Base-by-base conservation (phyloP, 2,888 invertebrate species). In the Pterostichus niger region DNA sequence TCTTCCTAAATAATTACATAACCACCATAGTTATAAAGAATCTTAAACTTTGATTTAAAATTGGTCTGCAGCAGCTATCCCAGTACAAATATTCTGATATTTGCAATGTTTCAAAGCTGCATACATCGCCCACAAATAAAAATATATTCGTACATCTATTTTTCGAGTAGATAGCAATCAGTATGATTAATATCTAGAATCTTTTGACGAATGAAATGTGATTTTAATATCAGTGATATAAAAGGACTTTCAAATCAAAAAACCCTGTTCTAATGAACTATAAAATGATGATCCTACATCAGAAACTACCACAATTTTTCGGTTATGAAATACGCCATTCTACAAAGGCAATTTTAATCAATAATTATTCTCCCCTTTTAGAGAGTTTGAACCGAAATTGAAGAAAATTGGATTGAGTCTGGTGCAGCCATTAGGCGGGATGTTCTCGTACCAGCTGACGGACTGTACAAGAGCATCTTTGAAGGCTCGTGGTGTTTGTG, bases 271-370 rank as follows among this genome's bases (percentile, higher is more conserved):
- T n/a, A 52, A 6, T 40, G 40, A 40, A 40, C 7, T 6, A 40
- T 40, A 40, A 40, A 40, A 7, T 5, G 40, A 7, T 9, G 9
- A 40, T 49, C 40, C 40, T 9, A 7, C 7, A 40, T 49, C 49
- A 49, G 49, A 49, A 49, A n/a, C 49, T 40, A 49, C 49, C 49
- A 49, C 49, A 49, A 49, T 49, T 49, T 49, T 49, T 49, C 49
- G 49, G 4, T 49, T 49, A 11, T 49, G 2, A 49, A 49, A 49
- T 49, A 11, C 49, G 13, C n/a, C 49, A 9, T 6, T n/a, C 11
- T 49, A 13, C 49, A 49, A 49, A 49, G 49, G n/a, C 49, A 49
- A 2, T n/a, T 49, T 13, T 49, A 49, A 6, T 49, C 49, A 49
- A 49, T 49, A 49, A 49, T 49, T 49, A 49, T 49, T n/a, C 49